Base-by-base conservation (phyloP, 2,888 invertebrate genomes). In the Agriopis marginaria region DNA sequence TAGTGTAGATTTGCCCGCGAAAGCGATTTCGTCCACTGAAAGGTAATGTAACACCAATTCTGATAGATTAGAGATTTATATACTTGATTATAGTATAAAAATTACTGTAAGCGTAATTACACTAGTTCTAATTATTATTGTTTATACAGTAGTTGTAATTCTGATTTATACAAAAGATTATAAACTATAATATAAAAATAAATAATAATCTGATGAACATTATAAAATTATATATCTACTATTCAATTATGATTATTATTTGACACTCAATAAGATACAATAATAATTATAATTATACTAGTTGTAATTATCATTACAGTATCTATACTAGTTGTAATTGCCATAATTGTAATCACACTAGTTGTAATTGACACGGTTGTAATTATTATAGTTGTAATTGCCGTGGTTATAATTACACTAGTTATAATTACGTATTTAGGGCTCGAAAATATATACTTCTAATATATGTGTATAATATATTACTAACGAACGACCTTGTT, bases 21-120 rank as follows among this genome's bases (percentile, higher is more conserved):
- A 84, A 86, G 89, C 87, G 86, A 76, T 86, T 84, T 86, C 92
- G 93, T 93, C 93, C 93, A 92, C 93, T 93, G 93, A 86, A 32
- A 93, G 93, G 93, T 93, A 91, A 82, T 76, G 77, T 75, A 89
- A 94, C 93, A 94, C 93, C 93, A 94, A 93, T 88, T 86, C 80
- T 82, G 71, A 82, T 89, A 89, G 88, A 79, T 78, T 87, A 79
- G 79, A 80, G 72, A 71, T 45, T 62, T 78, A 70, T 77, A 71
- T 70, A 74, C 55, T 39, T 40, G 11, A 40, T 44, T 42, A 12
- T 62, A n/a, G 4, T 53, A 62, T 23, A 11, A 42, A 51, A 42
- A 70, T 74, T 74, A 66, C 39, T 54, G 67, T 44, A 63, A 63
- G 45, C 40, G 42, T 64, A 49, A 49, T 64, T 56, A 63, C 53